Evolutionary conservation across 2,888 invertebrate species (phyloP), one percentile per base, ranked within the genome.

Genomic region (Vanessa cardui): DNA sequence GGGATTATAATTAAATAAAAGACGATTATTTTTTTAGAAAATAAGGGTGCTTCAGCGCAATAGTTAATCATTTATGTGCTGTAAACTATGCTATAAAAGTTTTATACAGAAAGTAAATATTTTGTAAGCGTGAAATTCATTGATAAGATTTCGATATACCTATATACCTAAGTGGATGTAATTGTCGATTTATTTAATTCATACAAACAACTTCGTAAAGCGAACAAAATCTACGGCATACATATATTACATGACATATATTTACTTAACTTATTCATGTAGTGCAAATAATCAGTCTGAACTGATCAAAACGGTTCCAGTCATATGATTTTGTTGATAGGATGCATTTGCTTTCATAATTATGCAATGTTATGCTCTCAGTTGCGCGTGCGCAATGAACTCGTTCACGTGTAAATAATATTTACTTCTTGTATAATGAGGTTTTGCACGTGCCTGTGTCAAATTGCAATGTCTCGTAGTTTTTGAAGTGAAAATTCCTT

Each of bases 341-440:
- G 56, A 31, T 26, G 18, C 33, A 50, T 26, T 44, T 69, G 63
- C 69, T 66, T 69, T 69, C 66, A 45, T 62, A 56, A 62, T 69
- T 62, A 69, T 63, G 69, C 54, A 69, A 66, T 33, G 26, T 47
- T 58, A 61, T 60, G 60, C 58, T 65, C 56, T 49, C 21, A 2
- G 50, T 26, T 69, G 49, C 47, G 62, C 61, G 18, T 47, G 60
- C 62, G 62, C 44, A 44, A 18, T 49, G 49, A 49, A 33, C 16
- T 52, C 60, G 56, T 47, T 69, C 62, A 64, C 46, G 69, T 65
- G 69, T 64, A 54, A 60, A 65, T 60, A 21, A 44, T 58, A 64
- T 65, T 65, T 64, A 59, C 50, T 59, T 39, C 18, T 8, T 45
- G 52, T 58, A 45, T 46, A 50, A 61, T 44, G 44, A 44, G 50